phyloP scores from a whole-genome alignment of 2,113 vertebrate genomes.

The Neodontobutis hainanensis region DNA sequence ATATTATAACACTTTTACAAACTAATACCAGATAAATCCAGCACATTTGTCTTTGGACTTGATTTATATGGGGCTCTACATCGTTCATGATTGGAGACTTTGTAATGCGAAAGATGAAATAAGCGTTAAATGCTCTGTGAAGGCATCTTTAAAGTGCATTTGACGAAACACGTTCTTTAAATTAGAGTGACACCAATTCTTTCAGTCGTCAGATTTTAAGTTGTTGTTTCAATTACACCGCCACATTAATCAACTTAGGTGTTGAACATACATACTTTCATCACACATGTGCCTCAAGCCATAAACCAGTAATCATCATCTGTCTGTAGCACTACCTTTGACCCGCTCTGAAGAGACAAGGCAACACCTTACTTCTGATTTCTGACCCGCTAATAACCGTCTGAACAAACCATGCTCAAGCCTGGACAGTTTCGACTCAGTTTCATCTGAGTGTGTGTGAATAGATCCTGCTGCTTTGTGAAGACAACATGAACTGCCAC shows the following conservation, averaged over 20 bases:
- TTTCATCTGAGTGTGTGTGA: too few species aligned
- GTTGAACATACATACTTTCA: neutral
- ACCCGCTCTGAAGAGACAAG: neutral
- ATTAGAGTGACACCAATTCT: neutral
- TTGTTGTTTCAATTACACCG: neutral
- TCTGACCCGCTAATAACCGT: neutral
- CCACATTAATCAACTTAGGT: too few species aligned
- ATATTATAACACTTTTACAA: too few species aligned
- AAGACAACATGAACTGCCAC: too few species aligned
- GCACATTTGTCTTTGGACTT: neutral
- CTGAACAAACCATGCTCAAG: neutral
- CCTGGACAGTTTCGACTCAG: neutral
- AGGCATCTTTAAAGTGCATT: neutral
- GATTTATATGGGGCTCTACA: neutral
- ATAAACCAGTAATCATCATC: neutral
- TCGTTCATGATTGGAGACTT: neutral
- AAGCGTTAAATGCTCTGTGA: neutral
- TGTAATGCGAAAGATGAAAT: neutral
- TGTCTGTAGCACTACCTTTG: neutral
- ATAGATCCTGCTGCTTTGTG: too few species aligned
- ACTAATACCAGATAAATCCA: neutral
- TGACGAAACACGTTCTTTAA: slow-evolving; percentile 1
- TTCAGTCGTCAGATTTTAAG: neutral
- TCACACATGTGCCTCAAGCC: neutral
- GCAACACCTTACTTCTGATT: slow-evolving; percentile 1